Evolutionary conservation across 2,888 invertebrate genomes (phyloP), one percentile per base, ranked within the genome.

Genomic region (Pediacus dermestoides): DNA sequence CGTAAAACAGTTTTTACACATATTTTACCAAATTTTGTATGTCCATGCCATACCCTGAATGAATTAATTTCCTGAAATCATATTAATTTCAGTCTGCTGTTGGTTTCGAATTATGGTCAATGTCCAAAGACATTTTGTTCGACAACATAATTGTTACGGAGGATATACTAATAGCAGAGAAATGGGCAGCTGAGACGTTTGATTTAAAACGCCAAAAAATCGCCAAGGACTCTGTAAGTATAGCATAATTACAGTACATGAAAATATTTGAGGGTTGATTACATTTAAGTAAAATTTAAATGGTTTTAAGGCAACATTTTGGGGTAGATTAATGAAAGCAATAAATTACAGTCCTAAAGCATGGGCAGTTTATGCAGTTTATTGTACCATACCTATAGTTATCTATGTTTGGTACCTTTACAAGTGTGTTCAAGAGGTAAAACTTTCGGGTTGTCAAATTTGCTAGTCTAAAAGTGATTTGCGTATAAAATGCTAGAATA

Each of bases 51-150:
- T n/a, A n/a, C n/a, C n/a, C n/a, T n/a, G n/a, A n/a, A n/a, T n/a
- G n/a, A n/a, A n/a, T n/a, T n/a, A n/a, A n/a, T n/a, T n/a, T n/a
- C n/a, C n/a, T n/a, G n/a, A n/a, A n/a, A n/a, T n/a, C n/a, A 21
- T 25, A 33, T 43, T 37, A 50, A 55, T 66, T 67, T 11, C 63
- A 94, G 94, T 77, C 80, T 62, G 94, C 96, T 11, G 75, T 99
- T 37, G 99, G 97, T 10, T 83, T 99, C 66, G 99, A 99, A 70
- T 73, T 99, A 47, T 99, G 99, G 99, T 94, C 97, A 3, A 97
- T 99, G 93, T 91, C 93, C 0, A 86, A 89, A 44, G 79, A 82
- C 58, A 88, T 99, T 55, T 73, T 93, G 39, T 99, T 99, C 72
- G 99, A 99, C 73, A 97, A 97, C 72, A 75, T 99, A 37, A 74